A percentile compares a stretch with the other conserved stretches of the same genome.
Conservation (phyloP, 1,140 invertebrate genomes). For the Frieseomelitta varia region DNA sequence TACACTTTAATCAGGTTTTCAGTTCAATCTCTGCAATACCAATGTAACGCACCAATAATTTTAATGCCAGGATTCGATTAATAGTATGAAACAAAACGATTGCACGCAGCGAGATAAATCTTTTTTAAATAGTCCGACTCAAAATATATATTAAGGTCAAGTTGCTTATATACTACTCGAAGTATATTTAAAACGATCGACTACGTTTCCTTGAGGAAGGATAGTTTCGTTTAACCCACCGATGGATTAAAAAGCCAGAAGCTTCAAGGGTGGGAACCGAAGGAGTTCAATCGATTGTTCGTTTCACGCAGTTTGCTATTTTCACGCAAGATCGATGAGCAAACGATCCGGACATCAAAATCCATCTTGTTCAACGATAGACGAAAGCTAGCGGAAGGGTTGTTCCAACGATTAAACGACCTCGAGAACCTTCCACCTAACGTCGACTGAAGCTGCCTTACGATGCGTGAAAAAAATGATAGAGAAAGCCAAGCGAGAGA, state of each 20-base stretch:
- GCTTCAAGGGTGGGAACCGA: not conserved
- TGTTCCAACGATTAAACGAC: conserved; percentile 30
- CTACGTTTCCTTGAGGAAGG: not conserved
- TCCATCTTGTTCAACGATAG: conserved; percentile 10
- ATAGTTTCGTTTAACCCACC: not conserved
- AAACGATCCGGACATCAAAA: not conserved
- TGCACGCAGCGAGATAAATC: no score
- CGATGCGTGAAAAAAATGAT: conserved; percentile 26
- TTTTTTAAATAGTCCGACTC: not conserved
- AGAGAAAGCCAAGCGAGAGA: not conserved
- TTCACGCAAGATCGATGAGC: not conserved
- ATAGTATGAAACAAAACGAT: not conserved
- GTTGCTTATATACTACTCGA: not conserved
- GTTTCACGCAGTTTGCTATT: not conserved
- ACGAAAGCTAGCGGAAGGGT: conserved; percentile 13
- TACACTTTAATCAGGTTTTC: not conserved
- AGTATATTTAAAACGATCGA: no score
- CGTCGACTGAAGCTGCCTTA: not conserved
- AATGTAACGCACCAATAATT: not conserved
- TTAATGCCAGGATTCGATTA: not conserved
- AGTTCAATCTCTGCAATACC: no score
- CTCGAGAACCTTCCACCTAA: not conserved
- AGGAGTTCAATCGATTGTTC: not conserved
- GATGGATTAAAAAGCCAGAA: no score
- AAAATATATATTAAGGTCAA: no score